These are phyloP conservation scores for Proales similis DNA, from an alignment of 1,140 invertebrate genomes.

Conservation along the genomic window DNA sequence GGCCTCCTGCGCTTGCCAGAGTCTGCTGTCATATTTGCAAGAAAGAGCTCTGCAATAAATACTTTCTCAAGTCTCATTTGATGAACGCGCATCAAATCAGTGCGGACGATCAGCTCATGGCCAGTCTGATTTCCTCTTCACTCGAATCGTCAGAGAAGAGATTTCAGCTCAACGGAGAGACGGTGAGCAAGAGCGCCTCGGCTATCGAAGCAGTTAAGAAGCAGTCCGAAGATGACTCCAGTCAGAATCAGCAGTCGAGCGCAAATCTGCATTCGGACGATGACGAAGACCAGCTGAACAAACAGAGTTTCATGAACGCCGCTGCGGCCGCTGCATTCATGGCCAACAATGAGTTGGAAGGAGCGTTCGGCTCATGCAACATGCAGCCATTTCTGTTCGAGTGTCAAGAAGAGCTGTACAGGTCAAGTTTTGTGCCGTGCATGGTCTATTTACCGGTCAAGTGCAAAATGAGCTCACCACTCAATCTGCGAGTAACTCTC, in stretches of 20 bases:
- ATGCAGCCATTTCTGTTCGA: slow-evolving; percentile 37
- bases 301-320: neutral
- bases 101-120: slow-evolving; percentile 30
- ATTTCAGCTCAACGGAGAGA: neutral
- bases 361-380: neutral
- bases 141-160: neutral
- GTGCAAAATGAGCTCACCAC: slow-evolving; percentile 12
- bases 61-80: slow-evolving; percentile 83
- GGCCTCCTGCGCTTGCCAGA: slow-evolving; percentile 9
- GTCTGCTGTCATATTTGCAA: slow-evolving; percentile 2
- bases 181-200: neutral
- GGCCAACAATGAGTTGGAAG: neutral
- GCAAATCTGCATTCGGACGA: neutral
- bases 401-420: slow-evolving; percentile 7
- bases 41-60: slow-evolving; percentile 85
- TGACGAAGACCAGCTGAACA: neutral
- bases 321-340: neutral
- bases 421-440: slow-evolving; percentile 30
- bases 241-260: neutral
- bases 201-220: neutral
- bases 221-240: neutral
- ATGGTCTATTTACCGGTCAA: slow-evolving; percentile 38
- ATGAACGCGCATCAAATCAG: slow-evolving; percentile 90
- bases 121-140: neutral
- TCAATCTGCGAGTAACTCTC: slow-evolving; percentile 25